Evolutionary conservation across 2,888 invertebrate species (phyloP).

Genomic region (Metacarcinus magister): DNA sequence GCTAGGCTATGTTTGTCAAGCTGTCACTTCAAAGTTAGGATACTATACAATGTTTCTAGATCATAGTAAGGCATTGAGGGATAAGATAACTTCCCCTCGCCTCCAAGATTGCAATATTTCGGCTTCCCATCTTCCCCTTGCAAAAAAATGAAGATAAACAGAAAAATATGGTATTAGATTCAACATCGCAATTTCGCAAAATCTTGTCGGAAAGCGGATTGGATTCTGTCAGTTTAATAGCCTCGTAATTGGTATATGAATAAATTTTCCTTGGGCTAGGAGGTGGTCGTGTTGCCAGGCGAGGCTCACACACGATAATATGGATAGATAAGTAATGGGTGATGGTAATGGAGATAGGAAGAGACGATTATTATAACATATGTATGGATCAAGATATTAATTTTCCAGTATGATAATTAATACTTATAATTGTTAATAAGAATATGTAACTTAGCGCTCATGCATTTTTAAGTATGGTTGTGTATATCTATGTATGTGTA

Average conservation of each 20-base stretch:
- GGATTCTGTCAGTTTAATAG: slow-evolving; percentile 28
- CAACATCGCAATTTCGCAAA: neutral
- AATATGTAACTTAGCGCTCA: too few relatives aligned
- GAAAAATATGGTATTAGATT: neutral
- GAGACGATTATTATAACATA: too few relatives aligned
- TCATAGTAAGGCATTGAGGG: neutral
- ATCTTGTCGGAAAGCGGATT: slow-evolving; percentile 34
- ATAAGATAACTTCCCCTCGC: neutral
- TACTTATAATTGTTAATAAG: too few relatives aligned
- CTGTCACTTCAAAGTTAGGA: too few relatives aligned
- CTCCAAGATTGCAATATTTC: neutral
- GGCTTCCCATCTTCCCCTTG: neutral
- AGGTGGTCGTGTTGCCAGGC: neutral
- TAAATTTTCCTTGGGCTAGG: neutral
- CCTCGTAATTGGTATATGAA: slow-evolving; percentile 33
- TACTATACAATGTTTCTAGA: too few relatives aligned
- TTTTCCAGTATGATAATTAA: too few relatives aligned
- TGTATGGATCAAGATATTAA: too few relatives aligned
- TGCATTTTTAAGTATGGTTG: too few relatives aligned
- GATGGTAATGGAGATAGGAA: too few relatives aligned
- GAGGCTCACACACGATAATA: neutral
- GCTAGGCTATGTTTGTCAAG: too few relatives aligned
- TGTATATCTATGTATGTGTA: too few relatives aligned
- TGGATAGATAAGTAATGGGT: neutral
- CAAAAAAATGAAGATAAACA: neutral